Conservation (phyloP, 2,797 vertebrate species). For the Rhinatrema bivittatum region DNA sequence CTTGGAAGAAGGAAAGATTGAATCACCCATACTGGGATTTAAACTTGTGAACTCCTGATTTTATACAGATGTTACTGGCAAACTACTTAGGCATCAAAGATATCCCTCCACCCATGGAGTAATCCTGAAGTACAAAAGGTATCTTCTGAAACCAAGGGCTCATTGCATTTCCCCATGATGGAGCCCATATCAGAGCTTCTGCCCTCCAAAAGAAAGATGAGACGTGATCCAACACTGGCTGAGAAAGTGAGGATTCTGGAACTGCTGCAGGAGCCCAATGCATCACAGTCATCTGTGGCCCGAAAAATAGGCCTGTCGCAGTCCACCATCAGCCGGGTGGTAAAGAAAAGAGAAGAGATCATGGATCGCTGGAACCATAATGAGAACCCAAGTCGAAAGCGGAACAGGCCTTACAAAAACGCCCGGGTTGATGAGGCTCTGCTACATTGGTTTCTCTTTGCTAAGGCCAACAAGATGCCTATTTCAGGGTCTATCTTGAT, state of each 20-base stretch:
- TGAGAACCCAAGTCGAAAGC: constrained; percentile 12
- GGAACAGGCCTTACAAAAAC: constrained; percentile 13
- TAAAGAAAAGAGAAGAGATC: constrained; percentile 17
- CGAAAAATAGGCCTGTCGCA: constrained; percentile 15
- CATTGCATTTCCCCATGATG: too few relatives aligned
- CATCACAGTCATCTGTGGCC: constrained; percentile 14
- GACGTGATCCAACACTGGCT: constrained; percentile 9
- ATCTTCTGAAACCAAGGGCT: too few relatives aligned
- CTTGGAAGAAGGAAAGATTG: too few relatives aligned
- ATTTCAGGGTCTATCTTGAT: constrained; percentile 18
- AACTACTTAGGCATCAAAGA: too few relatives aligned
- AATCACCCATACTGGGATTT: too few relatives aligned
- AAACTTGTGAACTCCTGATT: too few relatives aligned
- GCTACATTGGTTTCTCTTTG: constrained; percentile 13
- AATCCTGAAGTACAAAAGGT: too few relatives aligned
- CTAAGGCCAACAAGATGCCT: constrained; percentile 9
- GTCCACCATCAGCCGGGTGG: constrained; percentile 11
- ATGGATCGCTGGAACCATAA: constrained; percentile 16
- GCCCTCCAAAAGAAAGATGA: too few relatives aligned
- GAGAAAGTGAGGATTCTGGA: constrained; percentile 18
- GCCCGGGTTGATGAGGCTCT: constrained; percentile 19
- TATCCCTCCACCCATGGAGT: too few relatives aligned
- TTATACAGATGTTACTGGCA: too few relatives aligned
- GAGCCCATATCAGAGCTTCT: too few relatives aligned
- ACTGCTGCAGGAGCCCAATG: constrained; percentile 11